Conservation (phyloP, 2,113 vertebrate genomes). For the Argyrosomus japonicus region DNA sequence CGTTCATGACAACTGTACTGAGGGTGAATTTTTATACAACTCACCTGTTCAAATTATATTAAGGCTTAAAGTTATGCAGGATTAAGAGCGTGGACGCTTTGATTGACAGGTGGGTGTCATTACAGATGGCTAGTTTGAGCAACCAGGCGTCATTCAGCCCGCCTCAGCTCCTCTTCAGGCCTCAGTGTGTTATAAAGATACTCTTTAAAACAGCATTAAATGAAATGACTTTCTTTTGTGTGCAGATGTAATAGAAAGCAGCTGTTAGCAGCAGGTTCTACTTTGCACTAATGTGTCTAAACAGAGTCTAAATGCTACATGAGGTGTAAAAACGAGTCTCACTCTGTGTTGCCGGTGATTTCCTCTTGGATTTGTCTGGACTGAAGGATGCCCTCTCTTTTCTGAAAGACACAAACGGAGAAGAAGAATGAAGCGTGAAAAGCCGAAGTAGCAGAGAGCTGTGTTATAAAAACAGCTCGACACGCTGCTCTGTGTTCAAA, state of each 20-base stretch:
- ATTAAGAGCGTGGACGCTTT: too few species aligned
- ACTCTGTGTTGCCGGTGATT: constrained; percentile 99
- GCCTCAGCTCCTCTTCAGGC: too few species aligned
- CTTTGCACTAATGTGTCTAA: not conserved
- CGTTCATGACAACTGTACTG: too few species aligned
- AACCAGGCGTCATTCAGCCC: too few species aligned
- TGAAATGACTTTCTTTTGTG: not conserved
- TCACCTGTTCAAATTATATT: too few species aligned
- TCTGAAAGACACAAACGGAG: constrained; percentile 81
- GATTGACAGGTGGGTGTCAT: too few species aligned
- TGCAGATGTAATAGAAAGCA: not conserved
- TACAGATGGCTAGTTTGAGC: too few species aligned
- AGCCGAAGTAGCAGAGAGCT: not conserved
- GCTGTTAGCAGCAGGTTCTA: not conserved
- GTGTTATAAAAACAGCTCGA: not conserved
- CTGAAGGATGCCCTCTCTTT: constrained; percentile 98
- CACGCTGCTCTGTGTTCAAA: not conserved
- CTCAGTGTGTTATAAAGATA: too few species aligned
- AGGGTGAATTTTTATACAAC: too few species aligned
- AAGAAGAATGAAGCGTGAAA: not conserved
- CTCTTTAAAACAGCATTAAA: not conserved
- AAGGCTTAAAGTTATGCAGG: too few species aligned
- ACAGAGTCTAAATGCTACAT: not conserved
- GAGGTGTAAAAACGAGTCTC: constrained; percentile 65
- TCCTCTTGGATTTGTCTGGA: constrained; percentile 98